Conservation (phyloP, 2,797 vertebrate genomes). For the Poeciliopsis turneri region DNA sequence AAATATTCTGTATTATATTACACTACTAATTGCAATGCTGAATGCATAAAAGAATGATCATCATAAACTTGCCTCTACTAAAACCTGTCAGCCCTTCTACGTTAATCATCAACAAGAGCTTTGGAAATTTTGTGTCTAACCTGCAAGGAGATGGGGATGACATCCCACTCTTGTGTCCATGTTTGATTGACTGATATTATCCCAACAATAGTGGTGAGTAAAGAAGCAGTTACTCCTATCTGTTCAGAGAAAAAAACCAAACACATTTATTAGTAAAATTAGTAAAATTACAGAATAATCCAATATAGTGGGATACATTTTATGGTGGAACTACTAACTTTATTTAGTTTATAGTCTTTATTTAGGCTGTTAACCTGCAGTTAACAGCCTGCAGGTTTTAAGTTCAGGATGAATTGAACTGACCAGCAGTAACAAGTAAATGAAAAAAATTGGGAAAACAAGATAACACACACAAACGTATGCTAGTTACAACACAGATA, state of each 20-base stretch:
- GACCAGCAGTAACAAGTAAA: slow-evolving; percentile 25
- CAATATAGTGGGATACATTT: slow-evolving; percentile 22
- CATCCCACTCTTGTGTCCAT: slow-evolving; percentile 93
- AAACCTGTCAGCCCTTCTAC: slow-evolving; percentile 2
- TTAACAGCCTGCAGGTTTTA: slow-evolving; percentile 42
- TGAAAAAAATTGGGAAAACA: slow-evolving; percentile 4
- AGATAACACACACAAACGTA: slow-evolving; percentile 15
- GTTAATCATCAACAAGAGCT: slow-evolving; percentile 6
- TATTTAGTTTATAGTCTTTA: slow-evolving; percentile 13
- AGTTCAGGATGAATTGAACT: slow-evolving; percentile 53
- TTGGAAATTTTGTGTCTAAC: slow-evolving; percentile 71
- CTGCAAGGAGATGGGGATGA: slow-evolving; percentile 92
- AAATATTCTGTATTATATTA: too few relatives aligned
- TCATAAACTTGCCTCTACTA: background rate
- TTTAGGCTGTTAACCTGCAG: background rate
- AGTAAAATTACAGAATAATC: background rate
- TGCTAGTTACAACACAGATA: slow-evolving; percentile 5
- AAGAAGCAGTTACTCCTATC: slow-evolving; percentile 87
- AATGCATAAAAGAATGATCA: background rate
- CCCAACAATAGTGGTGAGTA: slow-evolving; percentile 86
- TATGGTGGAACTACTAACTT: slow-evolving; percentile 24
- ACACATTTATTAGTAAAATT: background rate
- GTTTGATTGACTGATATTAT: slow-evolving; percentile 91
- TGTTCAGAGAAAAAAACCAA: slow-evolving; percentile 55
- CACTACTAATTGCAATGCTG: background rate